Percentiles rank a stretch among this genome's conserved stretches.
Evolutionary conservation across 2,797 vertebrate genomes (phyloP).

Genomic region (Amblyopsis hoosieri): DNA sequence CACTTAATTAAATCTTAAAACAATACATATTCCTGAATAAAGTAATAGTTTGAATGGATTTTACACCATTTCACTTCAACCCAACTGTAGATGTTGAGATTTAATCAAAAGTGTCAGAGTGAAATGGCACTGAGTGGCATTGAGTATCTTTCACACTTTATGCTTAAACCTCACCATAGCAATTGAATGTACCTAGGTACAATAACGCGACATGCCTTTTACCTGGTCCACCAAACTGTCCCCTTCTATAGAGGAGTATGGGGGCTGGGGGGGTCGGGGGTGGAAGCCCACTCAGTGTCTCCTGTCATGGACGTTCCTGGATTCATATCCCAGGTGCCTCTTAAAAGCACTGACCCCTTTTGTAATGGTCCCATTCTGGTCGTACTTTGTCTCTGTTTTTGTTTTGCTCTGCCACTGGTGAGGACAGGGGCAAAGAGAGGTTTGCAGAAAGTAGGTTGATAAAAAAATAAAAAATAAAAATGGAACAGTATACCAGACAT

Average conservation of each 20-base stretch:
- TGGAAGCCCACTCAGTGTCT: constrained; percentile 29
- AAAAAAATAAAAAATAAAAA: constrained; percentile 3
- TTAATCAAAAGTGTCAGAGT: too few relatives aligned
- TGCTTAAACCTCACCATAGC: neutral
- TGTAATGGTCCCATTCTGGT: constrained; percentile 9
- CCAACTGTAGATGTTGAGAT: too few relatives aligned
- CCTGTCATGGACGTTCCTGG: neutral
- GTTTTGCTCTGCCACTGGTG: neutral
- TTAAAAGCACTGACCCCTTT: constrained; percentile 29
- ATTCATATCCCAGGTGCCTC: constrained; percentile 34
- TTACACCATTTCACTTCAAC: constrained; percentile 4
- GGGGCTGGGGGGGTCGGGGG: neutral
- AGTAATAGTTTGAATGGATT: constrained; percentile 7
- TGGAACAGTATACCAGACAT: neutral
- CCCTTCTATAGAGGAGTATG: too few relatives aligned
- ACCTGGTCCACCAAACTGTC: neutral
- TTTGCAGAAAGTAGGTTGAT: constrained; percentile 14
- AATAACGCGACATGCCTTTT: constrained; percentile 39
- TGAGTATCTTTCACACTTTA: too few relatives aligned
- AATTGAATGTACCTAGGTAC: neutral
- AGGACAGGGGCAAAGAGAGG: neutral
- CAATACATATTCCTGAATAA: constrained; percentile 14
- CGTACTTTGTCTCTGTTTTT: neutral
- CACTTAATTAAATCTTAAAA: constrained; percentile 8
- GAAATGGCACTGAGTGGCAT: too few relatives aligned